These are phyloP conservation scores for Polylopha cassiicola DNA, from an alignment of 2,888 invertebrate genomes.

Conservation along the genomic window DNA sequence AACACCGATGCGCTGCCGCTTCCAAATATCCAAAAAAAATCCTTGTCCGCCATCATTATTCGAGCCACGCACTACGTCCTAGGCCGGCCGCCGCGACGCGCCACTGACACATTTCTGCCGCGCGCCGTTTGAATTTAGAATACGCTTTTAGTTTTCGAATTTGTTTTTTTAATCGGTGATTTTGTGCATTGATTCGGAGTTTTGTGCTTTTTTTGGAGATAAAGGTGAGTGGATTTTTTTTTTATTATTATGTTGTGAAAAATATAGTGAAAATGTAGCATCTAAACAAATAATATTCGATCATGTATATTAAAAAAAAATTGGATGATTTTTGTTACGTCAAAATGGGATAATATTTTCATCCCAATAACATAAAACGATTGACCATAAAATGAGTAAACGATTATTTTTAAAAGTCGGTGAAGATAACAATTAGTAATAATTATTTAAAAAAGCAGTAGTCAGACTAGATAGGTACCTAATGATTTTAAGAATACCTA, in stretches of 20 bases:
- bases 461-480: too few relatives aligned
- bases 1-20: conserved; percentile 60
- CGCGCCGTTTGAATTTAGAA: conserved; percentile 73
- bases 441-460: too few relatives aligned
- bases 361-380: too few relatives aligned
- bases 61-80: conserved; percentile 57
- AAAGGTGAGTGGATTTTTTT: conserved; percentile 15
- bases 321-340: too few relatives aligned
- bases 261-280: too few relatives aligned
- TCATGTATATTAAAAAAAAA: too few relatives aligned
- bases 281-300: too few relatives aligned
- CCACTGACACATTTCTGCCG: conserved; percentile 76
- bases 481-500: too few relatives aligned
- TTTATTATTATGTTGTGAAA: background rate
- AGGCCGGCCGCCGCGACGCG: conserved; percentile 67
- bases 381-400: too few relatives aligned
- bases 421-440: too few relatives aligned
- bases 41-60: conserved; percentile 53
- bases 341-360: too few relatives aligned
- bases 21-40: conserved; percentile 61
- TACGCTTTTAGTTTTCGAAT: conserved; percentile 39
- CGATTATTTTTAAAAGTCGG: too few relatives aligned
- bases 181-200: conserved; percentile 28
- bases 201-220: conserved; percentile 31
- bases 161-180: conserved; percentile 40